phyloP scores from a whole-genome alignment of 2,113 vertebrate genomes.

The Garra rufa region DNA sequence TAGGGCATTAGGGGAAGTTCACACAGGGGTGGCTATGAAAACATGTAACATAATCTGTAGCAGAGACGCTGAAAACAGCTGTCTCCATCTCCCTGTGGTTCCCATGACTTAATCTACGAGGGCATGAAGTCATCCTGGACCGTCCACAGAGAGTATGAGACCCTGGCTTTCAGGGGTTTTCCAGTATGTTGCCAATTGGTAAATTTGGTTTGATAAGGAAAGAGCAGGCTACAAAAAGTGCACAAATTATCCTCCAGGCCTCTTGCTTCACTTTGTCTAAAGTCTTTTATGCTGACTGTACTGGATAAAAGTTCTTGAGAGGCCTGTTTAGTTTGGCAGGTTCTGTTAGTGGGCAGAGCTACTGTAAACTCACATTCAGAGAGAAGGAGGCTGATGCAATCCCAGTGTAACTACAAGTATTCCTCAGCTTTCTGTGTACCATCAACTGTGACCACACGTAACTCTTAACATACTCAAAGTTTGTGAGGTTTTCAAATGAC shows the following conservation, averaged over 20 bases:
- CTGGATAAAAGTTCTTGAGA: neutral
- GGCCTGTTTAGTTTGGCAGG: constrained; percentile 30
- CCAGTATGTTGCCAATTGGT: neutral
- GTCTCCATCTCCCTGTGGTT: constrained; percentile 17
- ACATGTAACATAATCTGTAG: constrained; percentile 3
- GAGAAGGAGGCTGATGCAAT: constrained; percentile 53
- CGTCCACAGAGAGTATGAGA: neutral
- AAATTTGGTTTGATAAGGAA: neutral
- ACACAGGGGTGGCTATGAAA: neutral
- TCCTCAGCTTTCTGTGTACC: neutral
- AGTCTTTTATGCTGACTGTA: neutral
- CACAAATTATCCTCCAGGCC: neutral
- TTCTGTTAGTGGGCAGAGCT: constrained; percentile 17
- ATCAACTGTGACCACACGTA: neutral
- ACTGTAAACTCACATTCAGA: constrained; percentile 4
- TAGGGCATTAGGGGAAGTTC: neutral
- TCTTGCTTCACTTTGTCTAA: too few species aligned
- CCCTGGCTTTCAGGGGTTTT: neutral
- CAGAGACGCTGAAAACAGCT: neutral
- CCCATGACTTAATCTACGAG: constrained; percentile 50
- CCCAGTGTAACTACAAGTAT: constrained; percentile 43
- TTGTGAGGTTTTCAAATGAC: neutral
- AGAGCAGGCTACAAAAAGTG: neutral
- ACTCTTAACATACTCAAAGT: neutral
- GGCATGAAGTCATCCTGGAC: neutral